Evolutionary conservation across 1,140 invertebrate species (phyloP).

Genomic region (Drosophila miranda): DNA sequence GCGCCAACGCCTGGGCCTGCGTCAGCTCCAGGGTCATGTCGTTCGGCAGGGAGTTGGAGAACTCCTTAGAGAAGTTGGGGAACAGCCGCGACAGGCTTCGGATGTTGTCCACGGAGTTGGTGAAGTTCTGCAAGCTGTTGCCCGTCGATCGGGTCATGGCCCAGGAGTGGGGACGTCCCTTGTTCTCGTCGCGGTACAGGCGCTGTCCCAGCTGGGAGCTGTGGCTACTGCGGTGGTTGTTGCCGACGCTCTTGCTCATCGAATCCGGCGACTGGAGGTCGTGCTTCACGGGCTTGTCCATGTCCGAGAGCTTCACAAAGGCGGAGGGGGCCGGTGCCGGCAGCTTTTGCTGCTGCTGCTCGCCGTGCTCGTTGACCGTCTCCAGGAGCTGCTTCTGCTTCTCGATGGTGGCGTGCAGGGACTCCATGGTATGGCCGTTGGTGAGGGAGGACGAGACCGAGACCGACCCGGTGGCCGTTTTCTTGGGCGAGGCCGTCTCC

Average conservation of each 20-base stretch:
- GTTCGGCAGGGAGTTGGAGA: constrained; percentile 77
- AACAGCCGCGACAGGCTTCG: constrained; percentile 82
- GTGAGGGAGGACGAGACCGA: constrained; percentile 10
- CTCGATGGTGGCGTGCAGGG: constrained; percentile 80
- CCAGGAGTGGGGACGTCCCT: constrained; percentile 84
- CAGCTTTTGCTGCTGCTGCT: constrained; percentile 38
- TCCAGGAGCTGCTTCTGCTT: constrained; percentile 80
- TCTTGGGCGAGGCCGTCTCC: constrained; percentile 79
- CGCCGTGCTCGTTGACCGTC: constrained; percentile 74
- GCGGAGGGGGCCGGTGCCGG: constrained; percentile 34
- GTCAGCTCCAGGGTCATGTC: constrained; percentile 62
- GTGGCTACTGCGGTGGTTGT: constrained; percentile 82
- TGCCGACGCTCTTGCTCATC: constrained; percentile 77
- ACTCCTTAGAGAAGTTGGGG: constrained; percentile 82
- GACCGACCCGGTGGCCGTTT: constrained; percentile 20
- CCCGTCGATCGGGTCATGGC: constrained; percentile 84
- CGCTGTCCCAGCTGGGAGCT: constrained; percentile 65
- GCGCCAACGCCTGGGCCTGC: constrained; percentile 29
- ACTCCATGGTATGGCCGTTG: constrained; percentile 77
- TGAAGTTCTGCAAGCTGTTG: constrained; percentile 76
- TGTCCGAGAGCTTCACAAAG: constrained; percentile 85
- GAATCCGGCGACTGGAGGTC: constrained; percentile 74
- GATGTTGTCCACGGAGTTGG: constrained; percentile 80
- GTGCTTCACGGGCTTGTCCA: constrained; percentile 83
- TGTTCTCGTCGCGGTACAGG: constrained; percentile 85